Base-by-base conservation (phyloP, 2,113 vertebrate species). In the Pituophis catenifer region DNA sequence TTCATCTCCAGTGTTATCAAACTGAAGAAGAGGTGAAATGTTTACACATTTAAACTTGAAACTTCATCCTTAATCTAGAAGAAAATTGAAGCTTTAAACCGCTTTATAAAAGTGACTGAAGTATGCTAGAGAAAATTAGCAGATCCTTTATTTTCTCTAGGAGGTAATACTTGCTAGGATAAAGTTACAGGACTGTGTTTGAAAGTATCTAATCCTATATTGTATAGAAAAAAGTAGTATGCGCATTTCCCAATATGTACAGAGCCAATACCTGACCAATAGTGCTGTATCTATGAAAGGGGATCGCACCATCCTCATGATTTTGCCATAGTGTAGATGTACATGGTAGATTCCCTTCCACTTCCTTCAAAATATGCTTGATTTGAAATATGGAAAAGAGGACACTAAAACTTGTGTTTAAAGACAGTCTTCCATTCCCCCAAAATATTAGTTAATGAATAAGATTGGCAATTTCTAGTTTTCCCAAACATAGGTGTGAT, bases 351-450 rank as follows among this genome's bases (percentile, higher is more conserved):
- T n/a, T 70, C 17, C 2, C 13, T 70, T 5, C 29, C 29, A 70
- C 65, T 70, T 70, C 70, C 13, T 59, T 44, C 58, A 26, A 86
- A n/a, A 12, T 58, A 33, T 57, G 5, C 2, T 65, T 65, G 75
- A 90, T 38, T 29, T 87, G 33, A 65, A 93, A 87, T 55, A 23
- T 90, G 57, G 90, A 89, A 95, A 94, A 38, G 81, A 93, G 88
- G 26, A 59, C 2, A 0, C 23, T 94, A n/a, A 23, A 2, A 70
- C 5, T 58, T 91, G 90, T 48, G 91, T 94, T n/a, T 1, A 58
- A 26, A 57, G n/a, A 81, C 95, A 92, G 44, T 93, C 1, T 91
- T 94, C 93, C 48, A 57, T 89, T 93, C 52, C 89, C 89, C 53
- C 70, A 50, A 93, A 90, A 90, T 94, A 12, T 1, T 59, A 92